A percentile compares a stretch with the other conserved stretches of the same genome.
Evolutionary conservation across 1,140 invertebrate species (phyloP).

Genomic region (Drosophila erecta): DNA sequence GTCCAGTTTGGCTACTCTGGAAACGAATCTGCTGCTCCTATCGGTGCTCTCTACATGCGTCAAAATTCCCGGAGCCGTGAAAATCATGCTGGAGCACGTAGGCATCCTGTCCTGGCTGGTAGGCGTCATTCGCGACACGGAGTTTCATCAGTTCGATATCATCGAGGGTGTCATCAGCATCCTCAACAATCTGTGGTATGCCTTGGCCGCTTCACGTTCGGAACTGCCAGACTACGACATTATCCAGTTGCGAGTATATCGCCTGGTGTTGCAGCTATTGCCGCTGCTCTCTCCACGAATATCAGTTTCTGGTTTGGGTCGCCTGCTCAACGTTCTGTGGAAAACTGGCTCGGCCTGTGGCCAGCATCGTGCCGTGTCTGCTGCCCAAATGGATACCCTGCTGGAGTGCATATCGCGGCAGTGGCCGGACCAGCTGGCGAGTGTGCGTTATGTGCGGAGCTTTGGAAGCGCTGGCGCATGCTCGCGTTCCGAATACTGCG

Average conservation of each 20-base stretch:
- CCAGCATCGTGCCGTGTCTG: slow-evolving; percentile 46
- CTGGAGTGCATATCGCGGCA: slow-evolving; percentile 64
- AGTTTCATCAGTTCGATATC: slow-evolving; percentile 82
- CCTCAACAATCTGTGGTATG: slow-evolving; percentile 79
- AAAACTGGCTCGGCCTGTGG: slow-evolving; percentile 49
- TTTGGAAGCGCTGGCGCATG: slow-evolving; percentile 63
- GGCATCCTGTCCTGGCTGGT: slow-evolving; percentile 88
- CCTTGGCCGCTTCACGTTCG: slow-evolving; percentile 59
- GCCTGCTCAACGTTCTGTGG: slow-evolving; percentile 72
- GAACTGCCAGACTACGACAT: slow-evolving; percentile 59
- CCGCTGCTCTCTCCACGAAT: slow-evolving; percentile 69
- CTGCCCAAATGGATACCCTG: slow-evolving; percentile 52
- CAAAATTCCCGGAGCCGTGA: slow-evolving; percentile 86
- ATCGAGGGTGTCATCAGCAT: slow-evolving; percentile 82
- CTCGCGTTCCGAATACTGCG: slow-evolving; percentile 57
- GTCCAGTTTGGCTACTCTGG: slow-evolving; percentile 61
- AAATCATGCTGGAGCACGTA: slow-evolving; percentile 87
- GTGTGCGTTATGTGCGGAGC: slow-evolving; percentile 53
- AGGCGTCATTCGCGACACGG: slow-evolving; percentile 60
- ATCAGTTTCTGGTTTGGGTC: slow-evolving; percentile 50
- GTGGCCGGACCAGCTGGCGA: slow-evolving; percentile 53
- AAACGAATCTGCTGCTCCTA: slow-evolving; percentile 86
- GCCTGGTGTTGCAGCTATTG: slow-evolving; percentile 59
- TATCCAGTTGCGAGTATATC: slow-evolving; percentile 57
- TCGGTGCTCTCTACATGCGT: slow-evolving; percentile 87